phyloP scores from a whole-genome alignment of 2,888 invertebrate species.

The Drosophila leonis region DNA sequence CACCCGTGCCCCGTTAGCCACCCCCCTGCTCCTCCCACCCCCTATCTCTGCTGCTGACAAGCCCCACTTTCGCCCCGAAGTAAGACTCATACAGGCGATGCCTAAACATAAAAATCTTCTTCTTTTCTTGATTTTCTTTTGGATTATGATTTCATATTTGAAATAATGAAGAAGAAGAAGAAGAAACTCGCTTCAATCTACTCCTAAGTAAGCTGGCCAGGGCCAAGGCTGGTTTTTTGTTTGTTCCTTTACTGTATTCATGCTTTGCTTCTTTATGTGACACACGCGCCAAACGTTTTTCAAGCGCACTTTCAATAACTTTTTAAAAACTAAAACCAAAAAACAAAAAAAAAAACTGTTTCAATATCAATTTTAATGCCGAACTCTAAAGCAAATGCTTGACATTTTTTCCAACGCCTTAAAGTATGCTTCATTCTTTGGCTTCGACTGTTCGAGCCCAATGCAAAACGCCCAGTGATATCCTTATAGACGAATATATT shows the following conservation, averaged over 20 bases:
- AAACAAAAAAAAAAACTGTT: not conserved
- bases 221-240: constrained; percentile 45
- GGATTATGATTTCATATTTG: constrained; percentile 4
- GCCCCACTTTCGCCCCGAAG: not conserved
- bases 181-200: constrained; percentile 37
- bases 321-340: not conserved
- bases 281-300: constrained; percentile 64
- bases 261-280: constrained; percentile 70
- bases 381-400: constrained; percentile 53
- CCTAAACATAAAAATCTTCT: not conserved
- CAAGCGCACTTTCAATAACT: constrained; percentile 60
- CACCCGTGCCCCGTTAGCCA: constrained; percentile 25
- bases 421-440: constrained; percentile 67
- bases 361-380: constrained; percentile 9
- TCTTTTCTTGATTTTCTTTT: constrained; percentile 44
- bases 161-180: not conserved
- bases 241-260: constrained; percentile 18
- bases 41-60: not conserved
- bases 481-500: constrained; percentile 84
- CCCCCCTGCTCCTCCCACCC: not conserved
- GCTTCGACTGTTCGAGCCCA: constrained; percentile 67
- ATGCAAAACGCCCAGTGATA: constrained; percentile 77
- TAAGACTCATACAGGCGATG: not conserved
- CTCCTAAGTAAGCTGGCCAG: constrained; percentile 10
- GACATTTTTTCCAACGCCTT: constrained; percentile 59